Evolutionary conservation across 92 coral and sea anemone species (phyloP).

Genomic region (Porites rus): DNA sequence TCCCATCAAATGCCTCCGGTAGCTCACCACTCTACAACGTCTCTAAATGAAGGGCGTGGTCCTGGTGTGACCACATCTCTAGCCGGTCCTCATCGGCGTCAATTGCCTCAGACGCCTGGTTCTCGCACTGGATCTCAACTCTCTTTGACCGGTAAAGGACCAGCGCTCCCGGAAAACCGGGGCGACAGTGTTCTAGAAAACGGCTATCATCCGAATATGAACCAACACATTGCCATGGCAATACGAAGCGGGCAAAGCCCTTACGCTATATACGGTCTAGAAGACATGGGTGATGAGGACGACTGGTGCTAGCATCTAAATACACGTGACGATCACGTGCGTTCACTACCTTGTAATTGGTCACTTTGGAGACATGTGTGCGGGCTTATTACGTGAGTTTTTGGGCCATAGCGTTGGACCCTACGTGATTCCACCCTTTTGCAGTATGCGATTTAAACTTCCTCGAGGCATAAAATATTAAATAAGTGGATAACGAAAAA

Average conservation of each 20-base stretch:
- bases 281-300: conserved; percentile 94
- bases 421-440: conserved; percentile 1
- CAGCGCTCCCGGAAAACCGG: conserved; percentile 79
- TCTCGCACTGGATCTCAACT: conserved; percentile 85
- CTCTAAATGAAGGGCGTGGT: conserved; percentile 92
- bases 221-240: conserved; percentile 99
- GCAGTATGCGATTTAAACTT: conserved; percentile 19
- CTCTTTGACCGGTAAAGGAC: conserved; percentile 89
- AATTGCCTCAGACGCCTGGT: conserved; percentile 88
- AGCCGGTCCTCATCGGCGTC: conserved; percentile 79
- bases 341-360: conserved; percentile 5
- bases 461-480: neutral
- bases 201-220: conserved; percentile 98
- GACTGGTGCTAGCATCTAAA: conserved; percentile 92
- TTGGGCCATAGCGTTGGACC: neutral
- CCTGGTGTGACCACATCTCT: conserved; percentile 87
- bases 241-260: conserved; percentile 99
- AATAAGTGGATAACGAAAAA: neutral
- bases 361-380: conserved; percentile 16
- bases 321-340: conserved; percentile 47
- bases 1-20: conserved; percentile 56
- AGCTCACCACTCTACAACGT: conserved; percentile 81
- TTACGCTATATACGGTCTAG: conserved; percentile 98
- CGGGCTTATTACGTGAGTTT: conserved; percentile 35
- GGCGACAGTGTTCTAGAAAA: conserved; percentile 94